A percentile compares a stretch with the other conserved stretches of the same genome.
These are phyloP conservation scores for Vanessa atalanta DNA, from an alignment of 1,140 invertebrate species.

Conservation along the genomic window DNA sequence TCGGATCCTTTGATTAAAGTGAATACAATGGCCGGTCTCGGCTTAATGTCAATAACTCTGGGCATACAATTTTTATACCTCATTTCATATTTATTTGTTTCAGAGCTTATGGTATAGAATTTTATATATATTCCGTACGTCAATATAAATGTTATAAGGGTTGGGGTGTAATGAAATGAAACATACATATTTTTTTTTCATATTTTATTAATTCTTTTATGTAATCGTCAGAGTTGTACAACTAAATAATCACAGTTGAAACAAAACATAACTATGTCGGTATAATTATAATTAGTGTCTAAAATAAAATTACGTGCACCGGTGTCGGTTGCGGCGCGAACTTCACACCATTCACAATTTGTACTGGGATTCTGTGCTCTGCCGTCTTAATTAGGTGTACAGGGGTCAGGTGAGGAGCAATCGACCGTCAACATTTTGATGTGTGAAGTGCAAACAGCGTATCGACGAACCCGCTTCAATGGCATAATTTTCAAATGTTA, in stretches of 20 bases:
- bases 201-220: conserved; percentile 81
- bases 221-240: conserved; percentile 81
- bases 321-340: conserved; percentile 31
- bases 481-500: conserved; percentile 9
- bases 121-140: not conserved
- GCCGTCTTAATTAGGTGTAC: conserved; percentile 58
- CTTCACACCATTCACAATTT: conserved; percentile 52
- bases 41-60: too few relatives aligned
- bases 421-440: conserved; percentile 13
- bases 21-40: too few relatives aligned
- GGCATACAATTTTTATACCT: too few relatives aligned
- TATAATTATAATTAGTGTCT: conserved; percentile 71
- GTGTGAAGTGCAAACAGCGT: conserved; percentile 33
- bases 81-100: not conserved
- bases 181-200: conserved; percentile 50
- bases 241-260: conserved; percentile 82
- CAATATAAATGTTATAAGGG: not conserved
- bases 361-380: conserved; percentile 77
- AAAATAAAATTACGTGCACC: conserved; percentile 66
- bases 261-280: conserved; percentile 78
- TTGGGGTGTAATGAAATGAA: conserved; percentile 46
- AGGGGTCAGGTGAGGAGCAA: conserved; percentile 28
- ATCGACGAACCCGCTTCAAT: conserved; percentile 6
- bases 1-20: too few relatives aligned
- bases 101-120: not conserved